Percentiles rank a stretch among this genome's conserved stretches.
phyloP scores from a whole-genome alignment of 2,888 invertebrate species.

The Lasioglossum oenotherae region DNA sequence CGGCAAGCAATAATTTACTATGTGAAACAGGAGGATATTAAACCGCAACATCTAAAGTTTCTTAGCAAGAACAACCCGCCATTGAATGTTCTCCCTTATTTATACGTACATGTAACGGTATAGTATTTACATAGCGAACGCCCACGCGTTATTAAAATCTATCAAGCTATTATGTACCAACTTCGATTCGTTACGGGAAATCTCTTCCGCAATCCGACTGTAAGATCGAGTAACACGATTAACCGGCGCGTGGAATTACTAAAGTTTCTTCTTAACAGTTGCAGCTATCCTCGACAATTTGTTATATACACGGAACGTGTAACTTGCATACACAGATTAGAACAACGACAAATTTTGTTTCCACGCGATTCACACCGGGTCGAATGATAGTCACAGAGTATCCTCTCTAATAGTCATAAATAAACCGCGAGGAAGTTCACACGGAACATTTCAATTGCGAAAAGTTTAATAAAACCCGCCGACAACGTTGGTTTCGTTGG shows the following conservation, averaged over 20 bases:
- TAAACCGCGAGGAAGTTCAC: not conserved
- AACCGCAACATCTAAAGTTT: constrained; percentile 65
- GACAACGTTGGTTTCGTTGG: not conserved
- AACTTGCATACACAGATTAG: not conserved
- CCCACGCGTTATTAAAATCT: constrained; percentile 14
- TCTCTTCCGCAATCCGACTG: constrained; percentile 10
- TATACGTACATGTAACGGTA: not conserved
- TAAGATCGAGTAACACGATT: constrained; percentile 9
- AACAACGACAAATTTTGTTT: constrained; percentile 3
- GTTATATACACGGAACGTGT: not conserved
- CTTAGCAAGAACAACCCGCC: constrained; percentile 44
- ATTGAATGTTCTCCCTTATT: constrained; percentile 11
- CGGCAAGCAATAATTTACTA: constrained; percentile 3
- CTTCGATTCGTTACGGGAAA: constrained; percentile 4
- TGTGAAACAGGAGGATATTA: constrained; percentile 59
- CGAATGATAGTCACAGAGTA: not conserved
- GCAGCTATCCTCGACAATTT: constrained; percentile 26
- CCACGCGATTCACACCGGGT: not conserved
- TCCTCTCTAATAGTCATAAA: too few species aligned
- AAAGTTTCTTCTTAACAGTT: constrained; percentile 14
- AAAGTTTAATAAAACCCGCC: not conserved
- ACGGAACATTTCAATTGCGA: not conserved
- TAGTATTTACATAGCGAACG: not conserved
- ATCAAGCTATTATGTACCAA: constrained; percentile 13
- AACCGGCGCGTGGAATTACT: not conserved